Conservation (phyloP, 37 sponge, comb jelly and placozoan genomes). For the Halichondria panicea region DNA sequence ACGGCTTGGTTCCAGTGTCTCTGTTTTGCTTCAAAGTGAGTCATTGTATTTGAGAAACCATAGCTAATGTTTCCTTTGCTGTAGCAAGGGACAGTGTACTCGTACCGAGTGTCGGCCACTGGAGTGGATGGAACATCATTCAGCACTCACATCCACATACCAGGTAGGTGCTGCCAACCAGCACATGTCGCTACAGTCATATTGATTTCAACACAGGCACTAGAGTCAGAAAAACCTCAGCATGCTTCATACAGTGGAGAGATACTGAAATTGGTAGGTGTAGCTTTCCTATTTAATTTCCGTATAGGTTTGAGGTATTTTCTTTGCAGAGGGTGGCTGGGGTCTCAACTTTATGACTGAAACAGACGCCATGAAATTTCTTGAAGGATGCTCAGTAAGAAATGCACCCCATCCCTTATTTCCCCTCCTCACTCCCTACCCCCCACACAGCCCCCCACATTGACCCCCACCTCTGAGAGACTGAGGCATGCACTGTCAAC, state of each 20-base stretch:
- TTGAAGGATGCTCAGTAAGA: constrained; percentile 64
- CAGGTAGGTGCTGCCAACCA: constrained; percentile 16
- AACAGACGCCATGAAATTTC: constrained; percentile 48
- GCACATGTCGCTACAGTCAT: not conserved
- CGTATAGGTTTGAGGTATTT: not conserved
- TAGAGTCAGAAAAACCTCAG: constrained; percentile 26
- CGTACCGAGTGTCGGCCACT: constrained; percentile 41
- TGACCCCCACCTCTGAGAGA: not conserved
- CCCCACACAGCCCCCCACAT: constrained; percentile 5
- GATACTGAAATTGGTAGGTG: constrained; percentile 31
- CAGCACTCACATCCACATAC: constrained; percentile 30
- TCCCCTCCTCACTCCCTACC: not conserved
- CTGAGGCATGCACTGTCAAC: constrained; percentile 19
- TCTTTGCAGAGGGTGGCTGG: constrained; percentile 21
- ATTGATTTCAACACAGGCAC: constrained; percentile 19
- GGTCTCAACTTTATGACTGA: constrained; percentile 69
- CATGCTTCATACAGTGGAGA: constrained; percentile 55
- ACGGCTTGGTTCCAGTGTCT: constrained; percentile 23
- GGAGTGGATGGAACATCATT: constrained; percentile 42
- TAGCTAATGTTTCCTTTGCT: not conserved
- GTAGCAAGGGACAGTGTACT: constrained; percentile 31
- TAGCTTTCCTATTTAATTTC: not conserved
- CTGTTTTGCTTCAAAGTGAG: constrained; percentile 18
- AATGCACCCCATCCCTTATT: not conserved
- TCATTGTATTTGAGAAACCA: not conserved